These are phyloP conservation scores for Bellardia pandia DNA, from an alignment of 2,888 invertebrate genomes.

Conservation along the genomic window DNA sequence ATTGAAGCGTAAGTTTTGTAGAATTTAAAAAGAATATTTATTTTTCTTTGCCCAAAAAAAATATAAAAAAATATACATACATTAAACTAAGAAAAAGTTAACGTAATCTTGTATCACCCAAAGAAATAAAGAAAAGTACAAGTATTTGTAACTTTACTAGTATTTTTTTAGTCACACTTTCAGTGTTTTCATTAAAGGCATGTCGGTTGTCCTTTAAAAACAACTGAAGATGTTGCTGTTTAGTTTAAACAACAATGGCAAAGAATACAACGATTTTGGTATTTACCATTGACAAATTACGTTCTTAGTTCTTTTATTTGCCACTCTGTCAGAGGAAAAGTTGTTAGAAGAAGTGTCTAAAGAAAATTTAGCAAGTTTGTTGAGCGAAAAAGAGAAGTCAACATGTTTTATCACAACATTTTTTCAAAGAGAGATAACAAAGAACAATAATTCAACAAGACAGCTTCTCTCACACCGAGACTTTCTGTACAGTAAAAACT, in stretches of 20 bases:
- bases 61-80: background rate
- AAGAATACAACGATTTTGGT: constrained; percentile 41
- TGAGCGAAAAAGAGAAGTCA: background rate
- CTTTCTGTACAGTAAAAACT: background rate
- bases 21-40: constrained; percentile 6
- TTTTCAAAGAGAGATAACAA: constrained; percentile 9
- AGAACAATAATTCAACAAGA: background rate
- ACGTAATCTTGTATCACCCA: background rate
- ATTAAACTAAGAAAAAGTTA: background rate
- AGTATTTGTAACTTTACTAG: background rate
- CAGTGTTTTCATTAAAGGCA: constrained; percentile 1
- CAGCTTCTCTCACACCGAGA: background rate
- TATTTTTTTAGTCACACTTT: constrained; percentile 46
- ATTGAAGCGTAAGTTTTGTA: constrained; percentile 22
- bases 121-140: background rate
- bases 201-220: constrained; percentile 17
- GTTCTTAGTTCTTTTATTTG: constrained; percentile 20
- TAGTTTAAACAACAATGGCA: constrained; percentile 49
- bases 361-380: background rate
- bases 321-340: background rate
- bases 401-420: background rate
- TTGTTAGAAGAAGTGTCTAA: background rate
- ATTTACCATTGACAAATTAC: constrained; percentile 65
- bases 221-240: constrained; percentile 2
- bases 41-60: background rate